Conservation (phyloP, 2,888 invertebrate genomes). For the Pterostichus niger region DNA sequence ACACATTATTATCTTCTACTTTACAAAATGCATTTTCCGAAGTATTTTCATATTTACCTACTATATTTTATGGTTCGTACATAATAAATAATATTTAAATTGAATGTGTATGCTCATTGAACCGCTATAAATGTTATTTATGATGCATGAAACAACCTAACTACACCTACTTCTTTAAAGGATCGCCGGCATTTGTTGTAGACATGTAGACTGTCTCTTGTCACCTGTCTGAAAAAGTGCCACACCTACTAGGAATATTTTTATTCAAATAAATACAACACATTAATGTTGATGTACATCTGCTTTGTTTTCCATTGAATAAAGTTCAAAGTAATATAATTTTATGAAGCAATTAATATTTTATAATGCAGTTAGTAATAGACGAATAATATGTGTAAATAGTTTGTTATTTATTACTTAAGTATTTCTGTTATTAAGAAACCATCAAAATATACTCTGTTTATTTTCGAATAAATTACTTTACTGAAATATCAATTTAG, state of each 20-base stretch:
- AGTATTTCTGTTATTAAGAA: constrained; percentile 36
- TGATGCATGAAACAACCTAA: constrained; percentile 36
- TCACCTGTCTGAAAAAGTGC: constrained; percentile 32
- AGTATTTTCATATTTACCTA: background rate
- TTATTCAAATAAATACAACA: constrained; percentile 32
- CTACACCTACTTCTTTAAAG: constrained; percentile 11
- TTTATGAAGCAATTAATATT: constrained; percentile 11
- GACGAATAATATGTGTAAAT: constrained; percentile 29
- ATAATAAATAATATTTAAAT: constrained; percentile 39
- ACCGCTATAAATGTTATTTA: constrained; percentile 50
- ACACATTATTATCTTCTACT: constrained; percentile 21
- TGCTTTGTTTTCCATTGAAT: constrained; percentile 3
- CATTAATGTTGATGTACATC: constrained; percentile 7
- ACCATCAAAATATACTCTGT: no score
- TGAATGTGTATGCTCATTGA: constrained; percentile 27
- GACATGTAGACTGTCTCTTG: constrained; percentile 15
- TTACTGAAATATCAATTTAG: background rate
- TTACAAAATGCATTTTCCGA: constrained; percentile 1
- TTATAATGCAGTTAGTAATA: constrained; percentile 3
- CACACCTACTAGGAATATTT: constrained; percentile 36
- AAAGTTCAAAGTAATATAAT: background rate
- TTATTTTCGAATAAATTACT: constrained; percentile 15
- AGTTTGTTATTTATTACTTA: background rate
- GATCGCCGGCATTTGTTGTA: constrained; percentile 42
- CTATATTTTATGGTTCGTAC: constrained; percentile 1